Evolutionary conservation across 2,888 invertebrate species (phyloP).

Genomic region (Glaucopsyche alexis): DNA sequence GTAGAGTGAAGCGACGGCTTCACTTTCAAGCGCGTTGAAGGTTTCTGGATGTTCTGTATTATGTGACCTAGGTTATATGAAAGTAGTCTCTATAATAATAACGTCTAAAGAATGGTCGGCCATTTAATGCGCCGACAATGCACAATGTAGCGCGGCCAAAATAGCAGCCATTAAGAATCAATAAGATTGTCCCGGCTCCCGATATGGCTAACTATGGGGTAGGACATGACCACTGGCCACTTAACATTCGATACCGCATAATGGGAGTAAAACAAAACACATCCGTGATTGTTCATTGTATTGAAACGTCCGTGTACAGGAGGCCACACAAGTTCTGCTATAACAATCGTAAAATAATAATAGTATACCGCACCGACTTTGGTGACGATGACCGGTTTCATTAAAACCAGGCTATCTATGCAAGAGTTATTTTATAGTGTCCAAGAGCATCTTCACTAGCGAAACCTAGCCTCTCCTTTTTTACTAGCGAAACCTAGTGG

Average conservation of each 20-base stretch:
- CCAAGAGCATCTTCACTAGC: too few species aligned
- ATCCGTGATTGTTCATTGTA: constrained; percentile 70
- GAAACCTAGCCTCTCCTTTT: too few species aligned
- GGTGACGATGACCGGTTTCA: too few species aligned
- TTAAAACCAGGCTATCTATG: too few species aligned
- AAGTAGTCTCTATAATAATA: background rate
- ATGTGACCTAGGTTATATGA: background rate
- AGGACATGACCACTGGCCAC: constrained; percentile 51
- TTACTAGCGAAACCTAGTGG: too few species aligned
- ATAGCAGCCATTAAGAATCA: constrained; percentile 57
- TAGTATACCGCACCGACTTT: too few species aligned
- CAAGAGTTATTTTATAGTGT: too few species aligned
- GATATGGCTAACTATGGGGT: constrained; percentile 37
- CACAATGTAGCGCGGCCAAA: constrained; percentile 40
- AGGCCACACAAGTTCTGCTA: constrained; percentile 39
- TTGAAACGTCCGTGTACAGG: constrained; percentile 69
- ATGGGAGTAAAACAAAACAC: constrained; percentile 56
- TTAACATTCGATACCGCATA: constrained; percentile 44
- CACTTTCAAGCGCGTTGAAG: too few species aligned
- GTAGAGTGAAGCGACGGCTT: too few species aligned
- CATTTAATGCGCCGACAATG: constrained; percentile 2
- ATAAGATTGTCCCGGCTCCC: constrained; percentile 43
- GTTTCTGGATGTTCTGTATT: too few species aligned
- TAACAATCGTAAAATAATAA: too few species aligned
- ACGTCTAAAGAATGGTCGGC: background rate